Conservation (phyloP, 2,888 invertebrate genomes). For the Aradus depressus region DNA sequence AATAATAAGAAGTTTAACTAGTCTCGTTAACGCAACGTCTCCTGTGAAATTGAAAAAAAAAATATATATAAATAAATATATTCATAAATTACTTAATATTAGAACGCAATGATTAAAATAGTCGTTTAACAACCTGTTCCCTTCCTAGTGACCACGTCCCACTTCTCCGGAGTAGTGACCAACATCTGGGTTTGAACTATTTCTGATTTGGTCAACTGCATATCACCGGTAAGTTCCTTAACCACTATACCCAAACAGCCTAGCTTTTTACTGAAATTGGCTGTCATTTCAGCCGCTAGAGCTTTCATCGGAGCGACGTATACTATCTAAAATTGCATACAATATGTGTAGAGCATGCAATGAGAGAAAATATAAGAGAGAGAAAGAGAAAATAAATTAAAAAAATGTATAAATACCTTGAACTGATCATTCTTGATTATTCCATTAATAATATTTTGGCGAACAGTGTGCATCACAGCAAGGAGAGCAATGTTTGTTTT, state of each 20-base stretch:
- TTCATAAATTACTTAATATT: neutral
- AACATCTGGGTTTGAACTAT: constrained; percentile 94
- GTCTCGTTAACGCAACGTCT: constrained; percentile 76
- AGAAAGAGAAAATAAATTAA: neutral
- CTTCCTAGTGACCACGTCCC: constrained; percentile 98
- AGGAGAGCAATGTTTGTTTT: constrained; percentile 98
- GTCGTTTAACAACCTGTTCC: constrained; percentile 48
- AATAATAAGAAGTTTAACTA: constrained; percentile 87
- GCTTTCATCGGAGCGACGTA: constrained; percentile 99
- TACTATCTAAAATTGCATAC: constrained; percentile 60
- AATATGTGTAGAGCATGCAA: neutral
- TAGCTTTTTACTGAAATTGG: constrained; percentile 77
- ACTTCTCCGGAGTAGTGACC: constrained; percentile 97
- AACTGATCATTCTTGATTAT: constrained; percentile 82
- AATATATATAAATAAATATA: constrained; percentile 22
- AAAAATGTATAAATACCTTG: constrained; percentile 48
- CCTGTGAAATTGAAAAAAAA: constrained; percentile 41
- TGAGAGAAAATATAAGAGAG: neutral
- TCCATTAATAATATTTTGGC: constrained; percentile 68
- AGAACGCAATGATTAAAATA: neutral
- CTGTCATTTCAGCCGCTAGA: constrained; percentile 95
- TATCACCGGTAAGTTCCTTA: constrained; percentile 92
- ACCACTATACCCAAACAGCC: constrained; percentile 65
- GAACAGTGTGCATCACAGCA: constrained; percentile 80
- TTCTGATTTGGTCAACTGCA: constrained; percentile 90